Evolutionary conservation across 2,888 invertebrate species (phyloP), one percentile per base, ranked within the genome.

Genomic region (Pseudanteris insignis): DNA sequence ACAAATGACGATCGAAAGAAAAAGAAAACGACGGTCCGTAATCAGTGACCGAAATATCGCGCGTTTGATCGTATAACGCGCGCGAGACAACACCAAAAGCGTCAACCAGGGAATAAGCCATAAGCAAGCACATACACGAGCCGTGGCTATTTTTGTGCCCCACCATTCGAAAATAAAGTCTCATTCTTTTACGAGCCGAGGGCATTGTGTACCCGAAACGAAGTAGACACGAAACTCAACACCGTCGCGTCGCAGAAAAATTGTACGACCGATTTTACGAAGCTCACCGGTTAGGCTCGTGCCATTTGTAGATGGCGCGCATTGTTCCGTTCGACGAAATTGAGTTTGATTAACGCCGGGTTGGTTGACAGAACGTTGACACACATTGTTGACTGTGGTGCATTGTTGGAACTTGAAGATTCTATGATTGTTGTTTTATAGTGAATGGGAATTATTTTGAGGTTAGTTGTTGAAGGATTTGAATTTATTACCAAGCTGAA

Each of bases 11-110:
- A 51, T 63, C 57, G 54, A 57, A 37, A n/a, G n/a, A n/a, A n/a
- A n/a, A n/a, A n/a, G n/a, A n/a, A 46, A 60, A 51, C 54, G 34
- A 32, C 28, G 57, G 40, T 33, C 43, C 47, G 46, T 48, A 58
- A 37, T 41, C 54, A 46, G 29, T 61, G 66, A 67, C 69, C 68
- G 70, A 73, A 75, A 75, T 72, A 72, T 71, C 70, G 67, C 67
- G 64, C 67, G 70, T 72, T 71, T 51, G 46, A 59, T 59, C 58
- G 58, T 33, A 70, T 72, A 72, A 72, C 66, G 65, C 66, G 69
- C 65, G 66, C 67, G 72, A 72, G 71, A 75, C 73, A 74, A 76
- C 73, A 71, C 65, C 3, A 18, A 6, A 47, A 58, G 60, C 64
- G 54, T 62, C 40, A 50, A 46, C 32, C 34, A 32, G 48, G 12